These are phyloP conservation scores for Halcyon malimbica DNA, from an alignment of 2,113 vertebrate species.

Conservation along the genomic window DNA sequence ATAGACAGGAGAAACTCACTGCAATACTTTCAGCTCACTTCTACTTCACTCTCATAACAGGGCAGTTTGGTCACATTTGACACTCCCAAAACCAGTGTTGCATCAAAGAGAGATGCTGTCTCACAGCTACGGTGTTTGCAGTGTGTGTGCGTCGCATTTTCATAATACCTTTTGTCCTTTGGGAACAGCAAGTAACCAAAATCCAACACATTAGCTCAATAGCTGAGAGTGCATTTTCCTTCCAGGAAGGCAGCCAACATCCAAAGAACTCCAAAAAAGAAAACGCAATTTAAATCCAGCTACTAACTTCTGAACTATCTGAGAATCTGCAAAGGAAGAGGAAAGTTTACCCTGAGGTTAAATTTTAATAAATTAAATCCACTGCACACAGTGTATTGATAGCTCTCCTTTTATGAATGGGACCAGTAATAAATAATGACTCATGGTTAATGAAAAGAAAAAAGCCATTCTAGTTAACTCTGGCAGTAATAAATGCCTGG, in stretches of 20 bases:
- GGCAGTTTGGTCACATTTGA: not conserved
- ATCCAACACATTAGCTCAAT: not conserved
- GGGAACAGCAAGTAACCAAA: not conserved
- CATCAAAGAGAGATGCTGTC: not conserved
- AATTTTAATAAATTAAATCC: not conserved
- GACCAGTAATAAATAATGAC: not conserved
- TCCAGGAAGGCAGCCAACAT: not conserved
- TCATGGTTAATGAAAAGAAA: not conserved
- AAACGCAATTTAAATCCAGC: not conserved
- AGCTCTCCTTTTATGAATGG: not conserved
- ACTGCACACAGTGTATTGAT: not conserved
- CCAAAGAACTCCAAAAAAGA: not conserved
- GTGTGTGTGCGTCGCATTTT: not conserved
- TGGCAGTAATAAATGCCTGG: not conserved
- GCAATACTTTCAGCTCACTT: not conserved
- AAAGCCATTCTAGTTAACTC: not conserved
- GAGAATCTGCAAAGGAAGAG: not conserved
- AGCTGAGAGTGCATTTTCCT: not conserved
- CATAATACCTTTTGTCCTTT: not conserved
- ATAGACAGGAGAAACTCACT: not conserved
- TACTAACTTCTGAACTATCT: not conserved
- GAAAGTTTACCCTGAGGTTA: not conserved
- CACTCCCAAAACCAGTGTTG: not conserved
- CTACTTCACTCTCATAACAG: not conserved
- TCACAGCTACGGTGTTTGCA: fast-evolving